Percentiles rank a stretch among this genome's conserved stretches.
These are phyloP conservation scores for Aldrovandia affinis DNA, from an alignment of 2,797 vertebrate species.

Conservation along the genomic window DNA sequence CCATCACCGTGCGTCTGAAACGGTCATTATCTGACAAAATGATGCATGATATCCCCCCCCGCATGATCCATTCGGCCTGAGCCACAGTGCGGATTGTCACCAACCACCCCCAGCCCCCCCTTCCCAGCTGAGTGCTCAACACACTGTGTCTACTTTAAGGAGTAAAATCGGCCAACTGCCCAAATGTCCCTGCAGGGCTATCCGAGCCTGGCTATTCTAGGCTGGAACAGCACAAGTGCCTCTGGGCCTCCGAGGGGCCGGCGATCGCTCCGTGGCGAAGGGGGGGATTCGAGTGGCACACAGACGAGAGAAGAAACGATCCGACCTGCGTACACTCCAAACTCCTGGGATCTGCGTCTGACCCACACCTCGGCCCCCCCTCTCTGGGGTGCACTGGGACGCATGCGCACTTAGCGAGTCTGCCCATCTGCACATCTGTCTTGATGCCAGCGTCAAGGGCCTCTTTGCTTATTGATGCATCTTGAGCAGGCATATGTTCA, in stretches of 20 bases:
- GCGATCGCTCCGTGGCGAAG: not conserved
- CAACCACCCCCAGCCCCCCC: not conserved
- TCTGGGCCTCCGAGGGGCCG: not conserved
- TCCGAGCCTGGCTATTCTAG: not conserved
- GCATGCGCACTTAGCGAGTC: not conserved
- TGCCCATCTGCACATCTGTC: not conserved
- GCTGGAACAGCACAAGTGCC: not conserved
- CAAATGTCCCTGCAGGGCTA: not conserved
- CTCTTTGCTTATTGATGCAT: not conserved
- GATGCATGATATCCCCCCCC: not conserved
- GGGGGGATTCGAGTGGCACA: not conserved
- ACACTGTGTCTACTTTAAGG: not conserved
- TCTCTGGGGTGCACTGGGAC: not conserved
- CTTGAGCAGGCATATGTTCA: not conserved
- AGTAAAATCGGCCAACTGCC: no score
- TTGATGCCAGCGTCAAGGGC: slow-evolving; percentile 1
- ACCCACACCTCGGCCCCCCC: not conserved
- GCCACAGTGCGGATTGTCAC: not conserved
- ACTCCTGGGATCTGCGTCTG: not conserved
- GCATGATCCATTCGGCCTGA: not conserved
- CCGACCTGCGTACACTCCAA: not conserved
- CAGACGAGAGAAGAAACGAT: not conserved
- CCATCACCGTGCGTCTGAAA: not conserved
- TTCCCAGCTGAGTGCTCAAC: not conserved
- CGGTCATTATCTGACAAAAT: slow-evolving; percentile 12